Conservation (phyloP, 1,140 invertebrate genomes). For the Leptestheria dahalacensis region DNA sequence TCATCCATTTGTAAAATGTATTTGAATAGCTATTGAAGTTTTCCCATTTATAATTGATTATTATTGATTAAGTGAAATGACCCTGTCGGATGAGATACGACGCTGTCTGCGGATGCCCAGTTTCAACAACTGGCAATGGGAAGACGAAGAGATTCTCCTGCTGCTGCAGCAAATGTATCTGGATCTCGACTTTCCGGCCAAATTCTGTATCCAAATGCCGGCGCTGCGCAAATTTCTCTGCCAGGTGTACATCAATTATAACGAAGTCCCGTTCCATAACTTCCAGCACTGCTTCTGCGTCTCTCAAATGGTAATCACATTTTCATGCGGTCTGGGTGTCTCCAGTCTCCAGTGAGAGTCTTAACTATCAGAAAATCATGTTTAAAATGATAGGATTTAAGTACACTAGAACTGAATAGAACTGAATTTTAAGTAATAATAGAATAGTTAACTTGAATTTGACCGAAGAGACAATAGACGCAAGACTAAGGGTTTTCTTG, state of each 20-base stretch:
- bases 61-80: slow-evolving; percentile 48
- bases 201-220: slow-evolving; percentile 59
- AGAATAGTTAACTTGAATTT: slow-evolving; percentile 13
- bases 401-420: neutral
- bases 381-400: too few species aligned
- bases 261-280: slow-evolving; percentile 80
- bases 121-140: slow-evolving; percentile 69
- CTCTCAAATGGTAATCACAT: slow-evolving; percentile 65
- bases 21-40: neutral
- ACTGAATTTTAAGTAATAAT: neutral
- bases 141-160: slow-evolving; percentile 64
- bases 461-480: slow-evolving; percentile 16
- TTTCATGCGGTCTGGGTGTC: slow-evolving; percentile 23
- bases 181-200: slow-evolving; percentile 54
- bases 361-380: too few species aligned
- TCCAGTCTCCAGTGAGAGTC: too few species aligned
- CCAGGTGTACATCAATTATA: slow-evolving; percentile 73
- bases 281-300: slow-evolving; percentile 81
- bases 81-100: slow-evolving; percentile 42
- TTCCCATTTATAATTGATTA: slow-evolving; percentile 19
- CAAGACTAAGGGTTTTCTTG: too few species aligned
- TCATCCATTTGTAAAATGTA: too few species aligned
- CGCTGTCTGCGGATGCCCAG: slow-evolving; percentile 50
- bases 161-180: slow-evolving; percentile 70
- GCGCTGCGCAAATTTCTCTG: slow-evolving; percentile 55